Evolutionary conservation across 2,797 vertebrate genomes (phyloP), one percentile per base, ranked within the genome.

Genomic region (Rhadinocentrus ornatus): DNA sequence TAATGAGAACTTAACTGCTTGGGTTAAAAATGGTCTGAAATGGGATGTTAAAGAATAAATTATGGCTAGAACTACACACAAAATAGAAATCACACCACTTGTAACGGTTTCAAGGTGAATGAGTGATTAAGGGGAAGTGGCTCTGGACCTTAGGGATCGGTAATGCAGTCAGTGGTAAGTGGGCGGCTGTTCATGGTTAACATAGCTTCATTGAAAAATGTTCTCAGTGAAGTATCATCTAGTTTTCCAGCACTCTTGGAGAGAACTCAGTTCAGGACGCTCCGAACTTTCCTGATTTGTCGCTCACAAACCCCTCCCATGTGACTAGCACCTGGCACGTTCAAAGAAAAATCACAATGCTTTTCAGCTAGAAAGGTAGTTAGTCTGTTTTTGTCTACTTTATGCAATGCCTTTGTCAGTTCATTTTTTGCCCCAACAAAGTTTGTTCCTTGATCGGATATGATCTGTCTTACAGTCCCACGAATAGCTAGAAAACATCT

Each of bases 361-460:
- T 69, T 62, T 13, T 50, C 31, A 31, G 64, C 18, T 1, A 62
- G 18, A 8, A 27, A 75, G 3, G 52, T 6, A 11, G 48, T 11
- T 7, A 66, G 1, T 55, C 59, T 71, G 5, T 66, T 48, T 20
- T 54, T 56, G 37, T 77, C 29, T 1, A 77, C 1, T 67, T 71
- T 48, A 1, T 54, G 50, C 4, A 77, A 35, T 52, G 35, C 48
- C 9, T 24, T 66, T 62, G 27, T 15, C 55, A 77, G 32, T 67
- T 71, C 20, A 31, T 77, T 77, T 71, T 15, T 71, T 37, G 57
- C 63, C 37, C 69, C 58, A 3, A 62, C 15, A 26, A 77, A 67
- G 10, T 77, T 77, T 1, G 63, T 3, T 18, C 69, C 70, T n/a
- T 78, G 60, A 24, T 80, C 68, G 6, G 58, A 80, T 27, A 35